Conservation (phyloP, 2,888 invertebrate genomes). For the Agapetus fuscipes region DNA sequence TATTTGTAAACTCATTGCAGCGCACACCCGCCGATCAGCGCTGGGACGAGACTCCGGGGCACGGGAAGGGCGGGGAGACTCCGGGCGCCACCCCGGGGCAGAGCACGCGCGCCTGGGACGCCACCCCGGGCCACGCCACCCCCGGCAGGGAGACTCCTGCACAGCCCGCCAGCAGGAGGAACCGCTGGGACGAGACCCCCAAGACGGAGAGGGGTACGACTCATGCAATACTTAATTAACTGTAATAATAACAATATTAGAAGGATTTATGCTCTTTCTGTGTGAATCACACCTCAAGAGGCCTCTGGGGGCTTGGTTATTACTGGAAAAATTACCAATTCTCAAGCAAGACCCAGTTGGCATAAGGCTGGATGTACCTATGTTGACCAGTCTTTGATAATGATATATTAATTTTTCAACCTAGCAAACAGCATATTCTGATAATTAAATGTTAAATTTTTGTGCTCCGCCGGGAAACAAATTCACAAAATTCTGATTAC, state of each 20-base stretch:
- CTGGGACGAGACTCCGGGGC: slow-evolving; percentile 96
- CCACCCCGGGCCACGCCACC: slow-evolving; percentile 89
- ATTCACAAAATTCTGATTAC: neutral
- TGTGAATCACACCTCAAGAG: too few species aligned
- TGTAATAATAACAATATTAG: too few species aligned
- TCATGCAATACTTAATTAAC: neutral
- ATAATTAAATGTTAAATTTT: neutral
- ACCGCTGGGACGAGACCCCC: slow-evolving; percentile 99
- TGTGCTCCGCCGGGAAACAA: neutral
- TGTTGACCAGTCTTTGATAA: too few species aligned
- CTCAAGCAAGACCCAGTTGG: too few species aligned
- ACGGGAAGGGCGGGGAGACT: slow-evolving; percentile 70
- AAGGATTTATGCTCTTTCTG: too few species aligned
- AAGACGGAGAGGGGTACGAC: slow-evolving; percentile 78
- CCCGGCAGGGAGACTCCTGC: slow-evolving; percentile 76
- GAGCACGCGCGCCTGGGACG: slow-evolving; percentile 91
- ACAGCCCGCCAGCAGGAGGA: slow-evolving; percentile 70
- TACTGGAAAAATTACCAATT: too few species aligned
- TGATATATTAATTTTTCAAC: too few species aligned
- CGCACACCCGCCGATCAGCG: slow-evolving; percentile 68
- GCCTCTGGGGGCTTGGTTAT: too few species aligned
- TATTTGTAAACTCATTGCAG: too few species aligned
- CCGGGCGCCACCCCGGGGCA: slow-evolving; percentile 87
- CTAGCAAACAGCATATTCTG: too few species aligned
- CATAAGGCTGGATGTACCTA: too few species aligned